Evolutionary conservation across 2,797 vertebrate genomes (phyloP), one percentile per base, ranked within the genome.

Genomic region (Lagodon rhomboides): DNA sequence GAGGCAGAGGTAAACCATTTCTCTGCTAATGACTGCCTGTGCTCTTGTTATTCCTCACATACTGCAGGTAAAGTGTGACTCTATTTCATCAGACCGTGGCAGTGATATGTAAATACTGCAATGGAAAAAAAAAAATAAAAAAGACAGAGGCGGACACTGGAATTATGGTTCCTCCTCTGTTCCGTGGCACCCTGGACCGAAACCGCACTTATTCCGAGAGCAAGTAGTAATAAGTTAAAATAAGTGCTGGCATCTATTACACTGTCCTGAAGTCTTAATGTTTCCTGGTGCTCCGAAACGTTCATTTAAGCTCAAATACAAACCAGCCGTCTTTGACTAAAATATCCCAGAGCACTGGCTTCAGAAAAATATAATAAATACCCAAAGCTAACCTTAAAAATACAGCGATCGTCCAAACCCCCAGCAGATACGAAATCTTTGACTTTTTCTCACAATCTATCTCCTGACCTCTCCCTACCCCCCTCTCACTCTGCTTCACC

Each of bases 381-480:
- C 67, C 62, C 51, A 83, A 50, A 77, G 77, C 68, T 75, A 84
- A 75, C 83, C 76, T 72, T 77, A 73, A 73, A 86, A 87, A 87
- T 79, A 78, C 77, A 82, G 79, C 68, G 78, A 69, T 79, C 66
- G 27, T 75, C 75, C 47, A 75, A 81, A n/a, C n/a, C 41, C 86
- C 79, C 70, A 75, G 85, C 68, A 89, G 86, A 92, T 75, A 83
- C 81, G 61, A 88, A 91, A 92, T 87, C 89, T 82, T 91, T 84
- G 87, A 89, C 80, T 91, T 91, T 91, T 89, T 90, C 87, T 82
- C 83, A 88, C 84, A 87, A 87, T 91, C 81, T 80, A 68, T 83
- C 75, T 78, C 77, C 79, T 92, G 88, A 92, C 88, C 91, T 90
- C 82, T 86, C 44, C 55, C 87, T 83, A 76, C 79, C 78, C 88